Evolutionary conservation across 2,888 invertebrate genomes (phyloP).

Genomic region (Coleophora deauratella): DNA sequence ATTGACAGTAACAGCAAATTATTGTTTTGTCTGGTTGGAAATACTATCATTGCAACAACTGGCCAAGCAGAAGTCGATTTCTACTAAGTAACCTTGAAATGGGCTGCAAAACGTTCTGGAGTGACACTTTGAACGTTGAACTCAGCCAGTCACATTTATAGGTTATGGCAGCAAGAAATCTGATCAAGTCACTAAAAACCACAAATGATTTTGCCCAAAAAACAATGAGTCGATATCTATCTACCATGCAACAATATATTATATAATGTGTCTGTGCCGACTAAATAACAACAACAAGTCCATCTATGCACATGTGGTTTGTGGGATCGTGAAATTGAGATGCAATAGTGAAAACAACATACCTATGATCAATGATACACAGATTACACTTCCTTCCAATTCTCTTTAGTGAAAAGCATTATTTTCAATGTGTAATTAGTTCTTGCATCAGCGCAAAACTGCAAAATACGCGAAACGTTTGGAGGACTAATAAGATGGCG

Average conservation of each 20-base stretch:
- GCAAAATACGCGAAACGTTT: conserved; percentile 68
- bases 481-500: conserved; percentile 70
- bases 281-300: conserved; percentile 63
- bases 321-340: conserved; percentile 55
- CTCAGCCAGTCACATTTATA: conserved; percentile 61
- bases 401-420: conserved; percentile 48
- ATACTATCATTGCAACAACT: conserved; percentile 19
- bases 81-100: conserved; percentile 44
- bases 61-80: conserved; percentile 17
- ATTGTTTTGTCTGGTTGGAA: too few species aligned
- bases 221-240: conserved; percentile 23
- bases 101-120: conserved; percentile 35
- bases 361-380: conserved; percentile 52
- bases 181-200: conserved; percentile 24
- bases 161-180: conserved; percentile 46
- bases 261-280: conserved; percentile 45
- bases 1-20: too few species aligned
- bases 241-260: conserved; percentile 46
- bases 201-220: conserved; percentile 25
- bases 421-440: conserved; percentile 49
- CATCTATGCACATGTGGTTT: conserved; percentile 66
- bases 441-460: conserved; percentile 50
- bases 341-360: conserved; percentile 64
- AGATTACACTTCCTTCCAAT: conserved; percentile 45
- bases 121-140: conserved; percentile 62